Evolutionary conservation across 2,888 invertebrate species (phyloP).

Genomic region (Sarcophaga subvicina): DNA sequence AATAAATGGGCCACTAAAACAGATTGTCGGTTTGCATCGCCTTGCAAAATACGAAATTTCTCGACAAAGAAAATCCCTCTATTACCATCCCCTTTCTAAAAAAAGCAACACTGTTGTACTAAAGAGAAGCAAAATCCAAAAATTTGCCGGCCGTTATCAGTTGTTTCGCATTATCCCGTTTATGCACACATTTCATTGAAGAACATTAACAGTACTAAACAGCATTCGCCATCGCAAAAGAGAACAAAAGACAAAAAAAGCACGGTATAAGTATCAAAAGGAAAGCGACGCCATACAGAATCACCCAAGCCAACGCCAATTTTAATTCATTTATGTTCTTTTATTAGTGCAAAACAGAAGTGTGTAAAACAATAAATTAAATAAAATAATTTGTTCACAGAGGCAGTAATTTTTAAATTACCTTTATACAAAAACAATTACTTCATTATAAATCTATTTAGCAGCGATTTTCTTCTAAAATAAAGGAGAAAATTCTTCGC

Average conservation of each 20-base stretch:
- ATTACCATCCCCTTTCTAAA: neutral
- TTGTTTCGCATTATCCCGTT: neutral
- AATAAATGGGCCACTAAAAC: neutral
- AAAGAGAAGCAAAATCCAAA: neutral
- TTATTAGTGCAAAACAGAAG: constrained; percentile 15
- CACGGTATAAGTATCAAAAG: neutral
- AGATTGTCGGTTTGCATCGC: no score
- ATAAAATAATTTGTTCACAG: neutral
- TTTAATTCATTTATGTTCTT: constrained; percentile 33
- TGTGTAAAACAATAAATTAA: constrained; percentile 25
- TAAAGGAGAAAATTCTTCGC: constrained; percentile 8
- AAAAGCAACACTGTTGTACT: neutral
- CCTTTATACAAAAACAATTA: neutral
- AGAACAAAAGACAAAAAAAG: neutral
- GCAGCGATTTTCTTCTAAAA: constrained; percentile 3
- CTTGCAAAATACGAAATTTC: neutral
- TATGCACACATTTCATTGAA: neutral
- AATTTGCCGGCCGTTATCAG: constrained; percentile 15
- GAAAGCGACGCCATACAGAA: constrained; percentile 31
- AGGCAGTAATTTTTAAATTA: neutral
- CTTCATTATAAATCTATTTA: neutral
- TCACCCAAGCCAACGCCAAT: constrained; percentile 23
- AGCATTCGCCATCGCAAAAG: neutral
- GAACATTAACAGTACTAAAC: neutral
- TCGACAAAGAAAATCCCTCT: neutral